Percentiles rank a stretch among this genome's conserved stretches.
These are phyloP conservation scores for Elysia chlorotica DNA, from an alignment of 1,140 invertebrate genomes.

Conservation along the genomic window DNA sequence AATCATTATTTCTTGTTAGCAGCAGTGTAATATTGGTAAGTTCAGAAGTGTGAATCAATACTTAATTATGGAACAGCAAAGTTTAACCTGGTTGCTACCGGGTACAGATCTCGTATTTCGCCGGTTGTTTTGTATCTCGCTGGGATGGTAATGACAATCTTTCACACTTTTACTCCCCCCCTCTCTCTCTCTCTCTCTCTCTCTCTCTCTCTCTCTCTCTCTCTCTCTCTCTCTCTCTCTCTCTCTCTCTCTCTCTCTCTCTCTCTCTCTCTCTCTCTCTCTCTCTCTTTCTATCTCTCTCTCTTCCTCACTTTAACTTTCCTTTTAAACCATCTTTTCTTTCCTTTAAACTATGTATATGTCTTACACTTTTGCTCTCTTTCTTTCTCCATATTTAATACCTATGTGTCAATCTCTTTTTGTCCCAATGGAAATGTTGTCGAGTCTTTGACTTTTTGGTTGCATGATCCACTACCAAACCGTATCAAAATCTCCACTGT, in stretches of 20 bases:
- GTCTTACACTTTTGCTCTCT: not conserved
- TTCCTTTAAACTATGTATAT: not conserved
- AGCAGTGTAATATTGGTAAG: too few relatives aligned
- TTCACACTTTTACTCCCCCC: too few relatives aligned
- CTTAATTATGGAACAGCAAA: too few relatives aligned
- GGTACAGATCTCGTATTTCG: too few relatives aligned
- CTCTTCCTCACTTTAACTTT: not conserved
- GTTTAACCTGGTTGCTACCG: too few relatives aligned
- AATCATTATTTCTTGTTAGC: too few relatives aligned
- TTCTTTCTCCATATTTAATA: not conserved
- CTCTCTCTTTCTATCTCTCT: not conserved
- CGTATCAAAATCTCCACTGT: too few relatives aligned
- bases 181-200: not conserved
- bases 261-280: slow-evolving; percentile 11
- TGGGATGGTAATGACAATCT: too few relatives aligned
- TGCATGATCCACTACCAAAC: not conserved
- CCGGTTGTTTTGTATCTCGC: too few relatives aligned
- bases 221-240: not conserved
- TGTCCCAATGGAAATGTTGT: not conserved
- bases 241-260: not conserved
- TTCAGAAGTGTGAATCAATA: too few relatives aligned
- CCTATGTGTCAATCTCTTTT: not conserved
- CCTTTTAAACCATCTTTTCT: not conserved
- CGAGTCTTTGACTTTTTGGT: not conserved
- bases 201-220: not conserved